Evolutionary conservation across 1,140 invertebrate genomes (phyloP).

Genomic region (Whitmania pigra): DNA sequence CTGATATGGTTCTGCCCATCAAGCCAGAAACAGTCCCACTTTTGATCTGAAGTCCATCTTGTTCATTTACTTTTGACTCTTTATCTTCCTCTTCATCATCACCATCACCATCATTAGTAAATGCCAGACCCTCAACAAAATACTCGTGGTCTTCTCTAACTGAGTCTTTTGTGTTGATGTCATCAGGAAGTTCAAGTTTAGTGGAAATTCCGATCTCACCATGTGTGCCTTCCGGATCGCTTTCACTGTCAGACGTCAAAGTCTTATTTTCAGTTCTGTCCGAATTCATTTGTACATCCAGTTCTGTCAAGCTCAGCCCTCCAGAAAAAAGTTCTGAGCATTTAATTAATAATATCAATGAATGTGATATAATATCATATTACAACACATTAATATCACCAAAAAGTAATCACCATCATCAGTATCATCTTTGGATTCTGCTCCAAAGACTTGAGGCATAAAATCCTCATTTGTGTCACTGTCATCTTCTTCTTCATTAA

Average conservation of each 20-base stretch:
- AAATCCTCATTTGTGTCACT: conserved; percentile 5
- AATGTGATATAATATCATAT: not conserved
- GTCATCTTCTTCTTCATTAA: not conserved
- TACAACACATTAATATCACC: not conserved
- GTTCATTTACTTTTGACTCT: not conserved
- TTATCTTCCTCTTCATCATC: not conserved
- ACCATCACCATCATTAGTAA: not conserved
- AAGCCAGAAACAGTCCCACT: not conserved
- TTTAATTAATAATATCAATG: not conserved
- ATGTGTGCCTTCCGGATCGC: too few species aligned
- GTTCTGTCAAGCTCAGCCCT: not conserved
- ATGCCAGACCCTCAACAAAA: not conserved
- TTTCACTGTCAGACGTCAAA: not conserved
- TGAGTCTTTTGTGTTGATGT: not conserved
- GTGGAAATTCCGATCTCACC: not conserved
- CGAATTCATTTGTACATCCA: not conserved
- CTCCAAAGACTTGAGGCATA: too few species aligned
- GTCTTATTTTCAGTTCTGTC: not conserved
- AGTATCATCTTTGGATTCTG: not conserved
- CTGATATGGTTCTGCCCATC: not conserved
- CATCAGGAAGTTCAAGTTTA: not conserved
- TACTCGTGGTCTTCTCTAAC: not conserved
- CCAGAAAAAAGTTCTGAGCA: not conserved
- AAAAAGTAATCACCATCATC: not conserved
- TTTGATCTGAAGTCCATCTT: not conserved